These are phyloP conservation scores for Polypedilum pembai DNA, from an alignment of 1,140 invertebrate genomes.

Conservation along the genomic window DNA sequence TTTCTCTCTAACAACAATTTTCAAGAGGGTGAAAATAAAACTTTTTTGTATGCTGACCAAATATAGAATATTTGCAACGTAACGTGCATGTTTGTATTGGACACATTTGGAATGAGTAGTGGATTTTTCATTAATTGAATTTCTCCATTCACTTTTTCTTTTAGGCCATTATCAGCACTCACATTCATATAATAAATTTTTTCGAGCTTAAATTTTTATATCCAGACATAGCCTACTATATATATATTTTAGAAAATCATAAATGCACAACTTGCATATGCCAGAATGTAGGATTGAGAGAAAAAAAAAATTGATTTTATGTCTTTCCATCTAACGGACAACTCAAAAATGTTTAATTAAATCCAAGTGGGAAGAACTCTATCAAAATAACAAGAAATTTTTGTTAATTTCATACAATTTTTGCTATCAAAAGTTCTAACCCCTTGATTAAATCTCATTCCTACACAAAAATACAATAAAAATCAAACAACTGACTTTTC, in stretches of 20 bases:
- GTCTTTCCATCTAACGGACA: too few species aligned
- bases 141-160: not conserved
- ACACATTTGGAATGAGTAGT: not conserved
- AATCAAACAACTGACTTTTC: too few species aligned
- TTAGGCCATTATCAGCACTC: conserved; percentile 16
- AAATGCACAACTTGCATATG: not conserved
- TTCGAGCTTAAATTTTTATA: not conserved
- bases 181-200: conserved; percentile 9
- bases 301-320: too few species aligned
- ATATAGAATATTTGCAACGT: not conserved
- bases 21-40: not conserved
- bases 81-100: conserved; percentile 2
- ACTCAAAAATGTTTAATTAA: too few species aligned
- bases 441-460: too few species aligned
- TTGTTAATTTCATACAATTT: too few species aligned
- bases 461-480: too few species aligned
- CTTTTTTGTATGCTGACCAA: not conserved
- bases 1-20: not conserved
- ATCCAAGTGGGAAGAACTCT: too few species aligned
- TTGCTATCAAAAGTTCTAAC: too few species aligned
- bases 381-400: too few species aligned
- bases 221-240: not conserved
- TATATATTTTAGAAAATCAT: not conserved
- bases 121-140: conserved; percentile 14
- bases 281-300: not conserved